Conservation (phyloP, 2,888 invertebrate species). For the Cactoblastis cactorum region DNA sequence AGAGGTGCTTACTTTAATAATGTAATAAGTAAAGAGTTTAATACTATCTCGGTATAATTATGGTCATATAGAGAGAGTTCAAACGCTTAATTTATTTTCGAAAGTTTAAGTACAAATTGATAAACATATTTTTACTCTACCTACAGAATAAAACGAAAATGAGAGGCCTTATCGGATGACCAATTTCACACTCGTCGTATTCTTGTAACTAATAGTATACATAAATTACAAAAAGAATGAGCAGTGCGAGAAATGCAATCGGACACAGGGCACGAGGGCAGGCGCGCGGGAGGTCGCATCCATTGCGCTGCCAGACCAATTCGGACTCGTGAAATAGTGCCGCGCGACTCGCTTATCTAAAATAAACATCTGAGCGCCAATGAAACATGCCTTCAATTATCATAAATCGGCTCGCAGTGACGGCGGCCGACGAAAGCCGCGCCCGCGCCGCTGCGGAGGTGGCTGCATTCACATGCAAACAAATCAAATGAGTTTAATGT, state of each 20-base stretch:
- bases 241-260: slow-evolving; percentile 60
- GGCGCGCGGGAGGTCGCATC: slow-evolving; percentile 65
- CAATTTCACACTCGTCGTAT: slow-evolving; percentile 57
- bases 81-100: slow-evolving; percentile 18
- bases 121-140: slow-evolving; percentile 36
- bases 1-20: background rate
- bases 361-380: slow-evolving; percentile 77
- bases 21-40: background rate
- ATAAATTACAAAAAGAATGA: slow-evolving; percentile 62
- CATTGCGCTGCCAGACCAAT: slow-evolving; percentile 48
- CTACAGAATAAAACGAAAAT: slow-evolving; percentile 26
- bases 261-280: slow-evolving; percentile 45
- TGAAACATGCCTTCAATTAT: slow-evolving; percentile 79
- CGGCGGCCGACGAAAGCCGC: slow-evolving; percentile 63
- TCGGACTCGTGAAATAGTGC: slow-evolving; percentile 75
- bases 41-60: too few relatives aligned
- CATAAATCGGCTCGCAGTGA: slow-evolving; percentile 75
- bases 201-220: slow-evolving; percentile 55
- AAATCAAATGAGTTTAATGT: slow-evolving; percentile 44
- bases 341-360: slow-evolving; percentile 71
- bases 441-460: slow-evolving; percentile 49
- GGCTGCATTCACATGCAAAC: slow-evolving; percentile 47
- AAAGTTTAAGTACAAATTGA: too few relatives aligned
- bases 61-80: too few relatives aligned
- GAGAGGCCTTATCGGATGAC: slow-evolving; percentile 47